A percentile compares a stretch with the other conserved stretches of the same genome.
These are phyloP conservation scores for Clarias fuscus DNA, from an alignment of 2,797 vertebrate species.

Conservation along the genomic window DNA sequence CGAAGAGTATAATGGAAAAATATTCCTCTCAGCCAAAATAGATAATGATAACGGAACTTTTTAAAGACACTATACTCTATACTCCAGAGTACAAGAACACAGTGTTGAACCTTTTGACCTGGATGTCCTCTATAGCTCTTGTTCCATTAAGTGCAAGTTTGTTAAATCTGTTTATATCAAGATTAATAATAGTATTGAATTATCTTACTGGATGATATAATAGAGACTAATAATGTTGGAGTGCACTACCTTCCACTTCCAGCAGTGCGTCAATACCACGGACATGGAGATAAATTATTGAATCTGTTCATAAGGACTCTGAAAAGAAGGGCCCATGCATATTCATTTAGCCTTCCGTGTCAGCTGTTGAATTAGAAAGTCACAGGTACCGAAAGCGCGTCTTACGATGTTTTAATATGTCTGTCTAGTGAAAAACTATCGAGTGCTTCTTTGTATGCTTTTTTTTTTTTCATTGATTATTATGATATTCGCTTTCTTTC, in stretches of 20 bases:
- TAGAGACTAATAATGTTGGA: constrained; percentile 18
- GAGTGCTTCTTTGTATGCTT: constrained; percentile 40
- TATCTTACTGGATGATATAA: constrained; percentile 7
- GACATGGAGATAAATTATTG: constrained; percentile 39
- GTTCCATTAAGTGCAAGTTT: constrained; percentile 2
- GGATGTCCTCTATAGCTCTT: not conserved
- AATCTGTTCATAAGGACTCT: constrained; percentile 29
- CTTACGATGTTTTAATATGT: constrained; percentile 33
- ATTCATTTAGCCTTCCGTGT: constrained; percentile 56
- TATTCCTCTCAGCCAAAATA: not conserved
- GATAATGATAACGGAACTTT: not conserved
- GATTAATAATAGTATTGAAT: constrained; percentile 23
- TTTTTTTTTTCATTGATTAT: constrained; percentile 10
- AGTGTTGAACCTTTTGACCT: not conserved
- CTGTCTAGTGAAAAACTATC: constrained; percentile 32
- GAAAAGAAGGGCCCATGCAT: constrained; percentile 38
- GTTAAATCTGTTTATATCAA: constrained; percentile 4
- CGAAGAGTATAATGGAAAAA: not conserved
- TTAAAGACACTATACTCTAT: not conserved
- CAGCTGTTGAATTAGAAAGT: constrained; percentile 46
- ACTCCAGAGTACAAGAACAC: not conserved
- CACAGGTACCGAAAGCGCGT: constrained; percentile 36
- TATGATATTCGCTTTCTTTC: not conserved
- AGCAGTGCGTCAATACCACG: constrained; percentile 16
- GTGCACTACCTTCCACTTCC: constrained; percentile 20